These are phyloP conservation scores for Magallana angulata DNA, from an alignment of 1,140 invertebrate genomes.

Conservation along the genomic window DNA sequence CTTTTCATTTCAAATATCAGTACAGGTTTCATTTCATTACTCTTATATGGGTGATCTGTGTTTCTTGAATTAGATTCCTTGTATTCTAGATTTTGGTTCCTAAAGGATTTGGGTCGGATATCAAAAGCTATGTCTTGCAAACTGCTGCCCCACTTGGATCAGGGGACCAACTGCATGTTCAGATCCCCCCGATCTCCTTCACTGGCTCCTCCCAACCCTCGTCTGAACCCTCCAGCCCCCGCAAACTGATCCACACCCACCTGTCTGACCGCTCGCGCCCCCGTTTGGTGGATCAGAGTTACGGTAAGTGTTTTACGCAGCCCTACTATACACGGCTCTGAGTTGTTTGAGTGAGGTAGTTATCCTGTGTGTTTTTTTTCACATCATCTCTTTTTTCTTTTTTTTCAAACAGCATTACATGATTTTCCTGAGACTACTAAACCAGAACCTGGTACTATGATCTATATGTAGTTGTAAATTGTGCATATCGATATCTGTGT, in stretches of 20 bases:
- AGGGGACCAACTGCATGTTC: conserved; percentile 66
- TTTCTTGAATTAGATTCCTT: background rate
- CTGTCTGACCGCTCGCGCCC: background rate
- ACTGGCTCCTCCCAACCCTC: conserved; percentile 55
- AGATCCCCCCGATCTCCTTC: conserved; percentile 59
- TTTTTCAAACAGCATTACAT: conserved; percentile 10
- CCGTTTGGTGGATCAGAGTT: background rate
- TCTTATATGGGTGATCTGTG: background rate
- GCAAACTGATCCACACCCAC: conserved; percentile 46
- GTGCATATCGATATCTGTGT: too few species aligned
- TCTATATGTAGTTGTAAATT: background rate
- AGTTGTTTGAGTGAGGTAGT: too few species aligned
- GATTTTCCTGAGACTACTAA: background rate
- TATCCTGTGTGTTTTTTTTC: background rate
- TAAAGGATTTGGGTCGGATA: conserved; percentile 70
- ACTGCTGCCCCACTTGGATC: conserved; percentile 41
- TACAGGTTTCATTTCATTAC: too few species aligned
- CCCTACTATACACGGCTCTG: too few species aligned
- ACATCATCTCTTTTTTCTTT: background rate
- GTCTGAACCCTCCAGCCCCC: conserved; percentile 71
- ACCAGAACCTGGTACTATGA: conserved; percentile 1
- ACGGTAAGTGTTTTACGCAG: background rate
- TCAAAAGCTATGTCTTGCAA: conserved; percentile 45
- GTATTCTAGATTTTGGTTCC: conserved; percentile 83
- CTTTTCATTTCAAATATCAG: too few species aligned